Evolutionary conservation across 1,140 invertebrate genomes (phyloP).

Genomic region (Zaprionus taronus): DNA sequence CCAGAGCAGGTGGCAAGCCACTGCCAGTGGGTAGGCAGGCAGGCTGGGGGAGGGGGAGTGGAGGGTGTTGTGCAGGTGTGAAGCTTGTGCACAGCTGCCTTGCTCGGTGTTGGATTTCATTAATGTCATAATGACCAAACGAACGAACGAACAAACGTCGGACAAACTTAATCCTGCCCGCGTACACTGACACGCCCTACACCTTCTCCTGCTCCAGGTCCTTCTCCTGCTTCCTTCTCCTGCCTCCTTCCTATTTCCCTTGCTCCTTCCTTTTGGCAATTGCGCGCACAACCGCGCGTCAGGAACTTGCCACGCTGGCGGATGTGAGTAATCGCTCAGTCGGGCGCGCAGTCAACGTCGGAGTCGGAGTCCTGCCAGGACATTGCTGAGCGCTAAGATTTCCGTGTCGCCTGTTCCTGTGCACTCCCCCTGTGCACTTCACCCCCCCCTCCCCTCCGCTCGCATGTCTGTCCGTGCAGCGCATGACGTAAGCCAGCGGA

Average conservation of each 20-base stretch:
- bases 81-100: slow-evolving; percentile 73
- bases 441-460: not conserved
- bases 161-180: slow-evolving; percentile 70
- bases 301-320: slow-evolving; percentile 70
- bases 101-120: slow-evolving; percentile 76
- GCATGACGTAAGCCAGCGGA: slow-evolving; percentile 77
- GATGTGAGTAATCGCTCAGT: slow-evolving; percentile 82
- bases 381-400: slow-evolving; percentile 60
- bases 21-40: not conserved
- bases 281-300: slow-evolving; percentile 72
- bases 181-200: slow-evolving; percentile 10
- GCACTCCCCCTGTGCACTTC: not conserved
- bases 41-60: not conserved
- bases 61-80: slow-evolving; percentile 55
- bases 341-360: slow-evolving; percentile 18
- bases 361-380: slow-evolving; percentile 48
- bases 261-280: slow-evolving; percentile 46
- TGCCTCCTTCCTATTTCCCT: not conserved
- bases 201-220: not conserved
- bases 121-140: slow-evolving; percentile 76
- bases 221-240: not conserved
- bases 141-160: slow-evolving; percentile 34
- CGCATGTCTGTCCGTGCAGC: slow-evolving; percentile 30
- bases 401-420: slow-evolving; percentile 30
- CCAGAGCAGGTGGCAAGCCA: not conserved